Base-by-base conservation (phyloP, 1,140 invertebrate species). In the Leptinotarsa texana region DNA sequence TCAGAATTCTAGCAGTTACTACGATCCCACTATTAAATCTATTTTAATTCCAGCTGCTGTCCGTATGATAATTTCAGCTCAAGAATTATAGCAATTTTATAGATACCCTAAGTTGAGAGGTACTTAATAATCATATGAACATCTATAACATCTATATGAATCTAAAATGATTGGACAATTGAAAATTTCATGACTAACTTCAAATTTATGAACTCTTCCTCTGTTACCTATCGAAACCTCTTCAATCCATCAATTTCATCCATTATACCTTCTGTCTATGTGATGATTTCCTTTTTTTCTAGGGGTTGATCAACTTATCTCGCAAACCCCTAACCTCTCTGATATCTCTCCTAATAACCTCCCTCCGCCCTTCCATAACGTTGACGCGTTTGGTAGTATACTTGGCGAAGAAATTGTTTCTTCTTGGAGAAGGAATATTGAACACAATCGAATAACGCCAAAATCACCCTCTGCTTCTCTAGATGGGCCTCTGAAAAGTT, bases 381-480 rank as follows among this genome's bases (percentile, higher is more conserved):
- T 92, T 80, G 91, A 92, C 83, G 88, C 89, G 33, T 92, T 92
- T 83, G 90, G 91, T 80, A 89, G 89, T 62, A 88, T 93, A 76
- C 87, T 93, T 73, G 92, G 92, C 81, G 92, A 93, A 85, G 92
- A 93, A 84, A 92, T 93, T 78, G 92, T 93, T 77, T 91, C 92
- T 78, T 92, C 92, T 83, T 94, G 92, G 92, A 88, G 92, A 82
- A 89, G 91, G 80, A 90, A 89, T 79, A 87, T 93, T 81, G 91
- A 93, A 85, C 86, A 89, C 71, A 74, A 79, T 57, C 74, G 73
- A 75, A 89, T 89, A 77, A 88, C 90, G 81, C 86, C 75, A 47
- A 70, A 63, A 75, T 74, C 74, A 69, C 63, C 73, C 71, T 76
- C 74, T 73, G 18, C 71, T 75, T 71, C 74, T 66, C 21, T 72